A percentile compares a stretch with the other conserved stretches of the same genome.
Conservation (phyloP, 2,113 vertebrate genomes). For the Kryptolebias marmoratus region DNA sequence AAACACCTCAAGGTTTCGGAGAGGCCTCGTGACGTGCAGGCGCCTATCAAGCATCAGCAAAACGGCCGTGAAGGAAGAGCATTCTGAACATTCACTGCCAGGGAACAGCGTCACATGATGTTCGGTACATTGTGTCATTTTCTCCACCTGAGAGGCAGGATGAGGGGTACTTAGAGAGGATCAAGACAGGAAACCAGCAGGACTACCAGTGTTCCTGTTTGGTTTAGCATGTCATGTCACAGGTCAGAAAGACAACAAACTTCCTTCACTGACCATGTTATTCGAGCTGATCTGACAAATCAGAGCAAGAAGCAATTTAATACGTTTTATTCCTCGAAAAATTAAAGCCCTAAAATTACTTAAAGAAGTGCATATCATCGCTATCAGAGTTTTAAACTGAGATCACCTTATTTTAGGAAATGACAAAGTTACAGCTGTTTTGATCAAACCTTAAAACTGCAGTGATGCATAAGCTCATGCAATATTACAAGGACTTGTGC, state of each 20-base stretch:
- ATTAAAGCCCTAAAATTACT: slow-evolving; percentile 19
- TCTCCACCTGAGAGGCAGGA: slow-evolving; percentile 23
- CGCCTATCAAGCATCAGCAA: slow-evolving; percentile 16
- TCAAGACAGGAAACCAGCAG: slow-evolving; percentile 22
- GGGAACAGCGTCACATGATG: slow-evolving; percentile 44
- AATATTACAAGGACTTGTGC: no score
- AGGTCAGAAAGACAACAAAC: slow-evolving; percentile 1
- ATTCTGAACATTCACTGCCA: slow-evolving; percentile 38
- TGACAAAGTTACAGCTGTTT: no score
- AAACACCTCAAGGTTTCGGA: slow-evolving; percentile 42
- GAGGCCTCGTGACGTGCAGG: slow-evolving; percentile 41
- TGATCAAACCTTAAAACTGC: no score
- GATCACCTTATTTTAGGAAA: no score
- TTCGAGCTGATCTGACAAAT: slow-evolving; percentile 8
- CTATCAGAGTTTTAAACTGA: neutral
- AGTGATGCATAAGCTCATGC: no score
- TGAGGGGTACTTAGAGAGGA: slow-evolving; percentile 6
- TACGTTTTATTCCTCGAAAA: slow-evolving; percentile 7
- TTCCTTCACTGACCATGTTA: neutral
- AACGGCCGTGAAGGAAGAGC: slow-evolving; percentile 46
- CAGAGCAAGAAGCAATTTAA: slow-evolving; percentile 15
- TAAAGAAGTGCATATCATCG: slow-evolving; percentile 11
- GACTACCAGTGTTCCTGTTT: slow-evolving; percentile 7
- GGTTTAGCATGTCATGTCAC: slow-evolving; percentile 21
- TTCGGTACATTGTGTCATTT: slow-evolving; percentile 64